These are phyloP conservation scores for Calyptomena viridis DNA, from an alignment of 2,113 vertebrate genomes.

Conservation along the genomic window DNA sequence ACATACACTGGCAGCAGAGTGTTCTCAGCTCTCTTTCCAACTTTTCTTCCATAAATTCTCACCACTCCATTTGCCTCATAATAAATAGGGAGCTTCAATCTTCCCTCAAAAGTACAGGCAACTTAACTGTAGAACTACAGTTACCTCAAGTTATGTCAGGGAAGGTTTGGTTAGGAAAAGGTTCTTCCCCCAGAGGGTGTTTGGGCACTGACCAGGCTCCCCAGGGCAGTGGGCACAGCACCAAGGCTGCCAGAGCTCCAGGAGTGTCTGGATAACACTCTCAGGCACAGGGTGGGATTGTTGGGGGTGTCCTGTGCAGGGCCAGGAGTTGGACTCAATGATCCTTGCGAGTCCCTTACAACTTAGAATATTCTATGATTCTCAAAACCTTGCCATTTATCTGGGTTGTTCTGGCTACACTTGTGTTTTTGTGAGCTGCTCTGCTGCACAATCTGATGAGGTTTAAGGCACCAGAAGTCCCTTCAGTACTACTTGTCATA, in stretches of 20 bases:
- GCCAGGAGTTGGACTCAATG: neutral
- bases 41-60: neutral
- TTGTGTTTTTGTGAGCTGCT: neutral
- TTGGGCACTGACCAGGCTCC: neutral
- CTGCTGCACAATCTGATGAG: neutral
- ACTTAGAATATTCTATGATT: fast-evolving
- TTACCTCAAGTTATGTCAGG: neutral
- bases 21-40: neutral
- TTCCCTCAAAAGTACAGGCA: neutral
- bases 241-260: neutral
- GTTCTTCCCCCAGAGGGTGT: neutral
- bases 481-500: neutral
- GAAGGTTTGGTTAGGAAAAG: neutral
- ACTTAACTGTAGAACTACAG: neutral
- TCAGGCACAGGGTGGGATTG: neutral
- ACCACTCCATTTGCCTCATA: neutral
- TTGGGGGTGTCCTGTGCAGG: neutral
- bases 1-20: neutral
- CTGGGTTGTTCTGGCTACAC: neutral
- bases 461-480: neutral
- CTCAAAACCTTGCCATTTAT: neutral
- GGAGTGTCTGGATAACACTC: fast-evolving
- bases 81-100: neutral
- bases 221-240: neutral
- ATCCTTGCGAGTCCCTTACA: neutral